Base-by-base conservation (phyloP, 2,113 vertebrate genomes). In the Scopus umbretta region DNA sequence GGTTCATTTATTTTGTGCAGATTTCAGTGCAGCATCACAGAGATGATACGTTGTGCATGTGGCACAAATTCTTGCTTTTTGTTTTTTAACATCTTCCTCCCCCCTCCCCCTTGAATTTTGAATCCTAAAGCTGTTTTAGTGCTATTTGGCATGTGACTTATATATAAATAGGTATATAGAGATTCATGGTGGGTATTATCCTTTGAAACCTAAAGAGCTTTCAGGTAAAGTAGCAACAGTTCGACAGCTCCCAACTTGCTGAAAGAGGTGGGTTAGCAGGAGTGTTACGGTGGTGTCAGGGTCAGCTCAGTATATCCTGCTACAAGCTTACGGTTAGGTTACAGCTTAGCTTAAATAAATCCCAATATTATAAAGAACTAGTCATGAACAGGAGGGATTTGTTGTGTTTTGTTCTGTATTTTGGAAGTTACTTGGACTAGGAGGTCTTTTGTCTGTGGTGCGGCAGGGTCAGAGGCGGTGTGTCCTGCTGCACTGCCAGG, bases 1-100 rank as follows among this genome's bases (percentile, higher is more conserved):
- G 25, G 19, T 80, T 96, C 17, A 83, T 97, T 93, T 92, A 40
- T 96, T 96, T 92, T 43, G 25, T 76, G 62, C 70, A 88, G 42
- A 61, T 94, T 92, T 96, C 78, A 79, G n/a, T 80, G 72, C 50
- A 38, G 11, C 72, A 34, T 90, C 50, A 38, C 23, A 42, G 59
- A 96, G 45, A 34, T 80, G 73, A 32, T 66, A 72, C 5, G 10
- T 61, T 3, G 11, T 38, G 40, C 56, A 62, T 34, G 14, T 91
- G 53, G 66, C 47, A 67, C 50, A 29, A 50, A 52, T 84, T 93
- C 26, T 79, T 78, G 17, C 47, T 55, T 52, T 16, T 27, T 25
- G 47, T n/a, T 21, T 52, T 7, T 26, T 9, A 42, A n/a, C n/a
- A n/a, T n/a, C 40, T 42, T 42, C 40, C 12, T 42, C 42, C 42